Percentiles rank a stretch among this genome's conserved stretches.
These are phyloP conservation scores for Pocillopora grandis DNA, from an alignment of 92 coral and sea anemone genomes.

Conservation along the genomic window DNA sequence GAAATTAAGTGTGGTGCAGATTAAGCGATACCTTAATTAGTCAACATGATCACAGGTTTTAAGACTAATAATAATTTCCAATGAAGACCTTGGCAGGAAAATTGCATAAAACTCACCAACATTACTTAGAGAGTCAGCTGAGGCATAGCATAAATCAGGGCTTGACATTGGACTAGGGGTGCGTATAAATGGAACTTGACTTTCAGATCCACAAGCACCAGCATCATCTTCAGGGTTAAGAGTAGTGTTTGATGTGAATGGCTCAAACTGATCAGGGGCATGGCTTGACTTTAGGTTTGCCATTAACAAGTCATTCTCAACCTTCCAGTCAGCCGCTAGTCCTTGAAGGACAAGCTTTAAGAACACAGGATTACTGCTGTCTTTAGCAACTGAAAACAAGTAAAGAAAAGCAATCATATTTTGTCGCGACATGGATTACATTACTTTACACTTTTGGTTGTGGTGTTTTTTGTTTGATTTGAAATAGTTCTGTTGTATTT, in stretches of 20 bases:
- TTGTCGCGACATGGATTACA: neutral
- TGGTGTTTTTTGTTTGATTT: too few species aligned
- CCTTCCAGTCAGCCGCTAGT: conserved; percentile 92
- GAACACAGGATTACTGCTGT: conserved; percentile 87
- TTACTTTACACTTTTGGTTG: neutral
- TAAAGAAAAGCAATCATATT: neutral
- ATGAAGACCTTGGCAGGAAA: neutral
- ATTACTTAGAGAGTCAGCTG: conserved; percentile 41
- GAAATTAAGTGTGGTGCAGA: too few species aligned
- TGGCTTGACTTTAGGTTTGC: conserved; percentile 45
- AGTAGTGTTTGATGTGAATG: conserved; percentile 15
- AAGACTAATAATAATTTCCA: neutral
- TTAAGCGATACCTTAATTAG: too few species aligned
- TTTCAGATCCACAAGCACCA: neutral
- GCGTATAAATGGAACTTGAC: conserved; percentile 1
- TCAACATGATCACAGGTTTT: neutral
- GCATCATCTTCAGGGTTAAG: conserved; percentile 14
- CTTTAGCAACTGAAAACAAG: conserved; percentile 83
- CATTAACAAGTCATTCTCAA: conserved; percentile 62
- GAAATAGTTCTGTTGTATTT: too few species aligned
- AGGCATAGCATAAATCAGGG: conserved; percentile 35
- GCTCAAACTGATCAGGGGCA: conserved; percentile 2
- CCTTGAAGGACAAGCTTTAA: conserved; percentile 98
- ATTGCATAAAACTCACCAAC: conserved; percentile 9
- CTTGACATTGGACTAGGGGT: conserved; percentile 29